Evolutionary conservation across 2,113 vertebrate species (phyloP).

Genomic region (Danionella cerebrum): DNA sequence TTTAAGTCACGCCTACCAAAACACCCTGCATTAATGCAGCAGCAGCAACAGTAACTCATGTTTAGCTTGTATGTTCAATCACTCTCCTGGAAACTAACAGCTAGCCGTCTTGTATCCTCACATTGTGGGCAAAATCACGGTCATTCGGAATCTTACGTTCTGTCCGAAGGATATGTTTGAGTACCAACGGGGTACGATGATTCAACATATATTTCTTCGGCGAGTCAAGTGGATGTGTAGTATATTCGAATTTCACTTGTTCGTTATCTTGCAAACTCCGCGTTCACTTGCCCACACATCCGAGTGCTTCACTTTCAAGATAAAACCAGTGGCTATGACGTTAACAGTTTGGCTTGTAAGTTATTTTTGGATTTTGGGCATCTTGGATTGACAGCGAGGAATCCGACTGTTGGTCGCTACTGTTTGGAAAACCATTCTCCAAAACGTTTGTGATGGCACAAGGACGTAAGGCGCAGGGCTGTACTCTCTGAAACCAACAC

Average conservation of each 20-base stretch:
- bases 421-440: background rate
- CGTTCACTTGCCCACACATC: background rate
- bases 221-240: background rate
- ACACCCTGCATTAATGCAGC: slow-evolving; percentile 32
- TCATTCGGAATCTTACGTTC: background rate
- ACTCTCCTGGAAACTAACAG: background rate
- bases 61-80: background rate
- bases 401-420: background rate
- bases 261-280: background rate
- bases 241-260: background rate
- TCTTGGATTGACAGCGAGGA: background rate
- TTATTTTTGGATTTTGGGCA: background rate
- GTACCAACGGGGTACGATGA: background rate
- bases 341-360: background rate
- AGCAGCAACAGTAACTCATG: slow-evolving; percentile 33
- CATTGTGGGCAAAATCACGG: background rate
- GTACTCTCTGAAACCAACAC: slow-evolving; percentile 40
- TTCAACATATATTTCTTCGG: background rate
- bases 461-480: slow-evolving; percentile 44
- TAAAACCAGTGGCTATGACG: background rate
- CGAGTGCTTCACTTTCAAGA: background rate
- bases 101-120: background rate
- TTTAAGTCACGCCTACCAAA: background rate
- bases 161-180: background rate
- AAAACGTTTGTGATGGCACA: background rate